Percentiles rank a stretch among this genome's conserved stretches.
Evolutionary conservation across 1,140 invertebrate species (phyloP).

Genomic region (Euwallacea fornicatus): DNA sequence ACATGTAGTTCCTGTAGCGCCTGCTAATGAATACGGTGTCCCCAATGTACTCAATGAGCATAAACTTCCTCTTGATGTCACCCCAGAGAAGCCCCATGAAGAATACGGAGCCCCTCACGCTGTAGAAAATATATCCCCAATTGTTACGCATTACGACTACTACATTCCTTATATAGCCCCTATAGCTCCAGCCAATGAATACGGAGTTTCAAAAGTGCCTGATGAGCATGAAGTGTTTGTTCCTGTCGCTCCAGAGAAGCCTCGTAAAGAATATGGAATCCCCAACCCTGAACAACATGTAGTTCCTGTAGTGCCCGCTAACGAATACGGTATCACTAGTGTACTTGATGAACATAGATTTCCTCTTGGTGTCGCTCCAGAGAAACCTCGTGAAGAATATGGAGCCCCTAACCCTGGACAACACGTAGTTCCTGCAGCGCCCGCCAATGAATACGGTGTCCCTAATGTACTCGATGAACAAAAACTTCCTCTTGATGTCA

Average conservation of each 20-base stretch:
- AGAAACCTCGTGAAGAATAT: constrained; percentile 13
- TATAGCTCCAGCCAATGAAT: constrained; percentile 3
- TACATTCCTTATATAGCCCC: constrained; percentile 1
- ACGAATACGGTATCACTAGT: constrained; percentile 17
- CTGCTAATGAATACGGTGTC: constrained; percentile 16
- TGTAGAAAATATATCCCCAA: background rate
- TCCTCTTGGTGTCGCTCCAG: background rate
- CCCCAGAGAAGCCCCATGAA: constrained; percentile 10
- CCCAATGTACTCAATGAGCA: constrained; percentile 5
- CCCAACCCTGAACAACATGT: background rate
- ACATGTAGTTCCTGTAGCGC: background rate
- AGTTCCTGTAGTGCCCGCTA: constrained; percentile 10
- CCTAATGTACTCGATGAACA: constrained; percentile 7
- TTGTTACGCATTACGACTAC: constrained; percentile 18
- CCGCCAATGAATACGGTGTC: constrained; percentile 15
- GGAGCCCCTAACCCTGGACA: constrained; percentile 1
- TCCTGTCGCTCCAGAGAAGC: background rate
- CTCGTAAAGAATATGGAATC: constrained; percentile 3
- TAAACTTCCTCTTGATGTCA: constrained; percentile 8
- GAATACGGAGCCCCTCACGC: constrained; percentile 20
- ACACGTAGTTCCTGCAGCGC: background rate
- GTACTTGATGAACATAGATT: constrained; percentile 6
- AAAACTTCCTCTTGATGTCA: constrained; percentile 7
- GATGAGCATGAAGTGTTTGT: background rate
- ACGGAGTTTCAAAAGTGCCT: constrained; percentile 3